Conservation (phyloP, 2,113 vertebrate genomes). For the Trichomycterus rosablanca region DNA sequence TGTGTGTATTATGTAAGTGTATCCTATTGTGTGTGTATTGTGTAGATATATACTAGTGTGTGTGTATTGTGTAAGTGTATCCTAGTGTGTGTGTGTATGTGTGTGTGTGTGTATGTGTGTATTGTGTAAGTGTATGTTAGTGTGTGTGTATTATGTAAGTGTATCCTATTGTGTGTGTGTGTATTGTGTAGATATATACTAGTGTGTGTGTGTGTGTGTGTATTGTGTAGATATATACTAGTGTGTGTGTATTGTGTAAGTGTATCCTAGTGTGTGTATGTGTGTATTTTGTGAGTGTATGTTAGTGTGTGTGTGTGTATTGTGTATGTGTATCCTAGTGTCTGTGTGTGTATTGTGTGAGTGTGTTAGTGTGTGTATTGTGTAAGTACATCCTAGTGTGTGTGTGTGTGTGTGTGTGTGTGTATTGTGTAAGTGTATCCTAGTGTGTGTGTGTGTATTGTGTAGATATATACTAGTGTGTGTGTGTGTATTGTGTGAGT, state of each 20-base stretch:
- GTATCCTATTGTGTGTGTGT: background rate
- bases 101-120: too few species aligned
- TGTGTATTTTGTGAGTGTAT: background rate
- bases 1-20: background rate
- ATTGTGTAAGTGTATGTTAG: too few species aligned
- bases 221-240: background rate
- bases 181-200: too few species aligned
- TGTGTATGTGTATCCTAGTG: background rate
- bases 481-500: too few species aligned
- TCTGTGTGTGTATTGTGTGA: too few species aligned
- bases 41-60: background rate
- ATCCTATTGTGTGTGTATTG: background rate
- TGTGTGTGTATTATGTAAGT: too few species aligned
- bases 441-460: conserved; percentile 5
- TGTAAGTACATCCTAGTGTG: background rate
- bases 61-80: background rate
- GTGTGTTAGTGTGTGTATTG: background rate
- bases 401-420: too few species aligned
- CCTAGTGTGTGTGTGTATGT: conserved; percentile 1
- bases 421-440: background rate
- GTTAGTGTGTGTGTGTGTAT: conserved; percentile 4
- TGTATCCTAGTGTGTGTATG: too few species aligned
- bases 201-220: too few species aligned
- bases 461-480: too few species aligned
- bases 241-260: conserved; percentile 5